phyloP scores from a whole-genome alignment of 2,797 vertebrate species.

The Tapirus indicus region DNA sequence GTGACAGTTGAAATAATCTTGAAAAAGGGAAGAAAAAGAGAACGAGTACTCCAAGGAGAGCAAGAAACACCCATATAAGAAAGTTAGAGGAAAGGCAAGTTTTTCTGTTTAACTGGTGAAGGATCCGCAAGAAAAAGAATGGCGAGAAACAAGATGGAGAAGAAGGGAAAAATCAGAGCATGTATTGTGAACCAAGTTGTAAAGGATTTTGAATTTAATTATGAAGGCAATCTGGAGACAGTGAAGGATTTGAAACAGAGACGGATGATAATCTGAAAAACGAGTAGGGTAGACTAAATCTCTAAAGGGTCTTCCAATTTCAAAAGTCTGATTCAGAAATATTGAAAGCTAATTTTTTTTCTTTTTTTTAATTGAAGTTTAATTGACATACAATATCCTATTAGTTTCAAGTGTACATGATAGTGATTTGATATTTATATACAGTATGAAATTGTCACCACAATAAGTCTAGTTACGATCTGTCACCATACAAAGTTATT shows the following conservation, averaged over 20 bases:
- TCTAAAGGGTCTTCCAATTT: slow-evolving; percentile 1
- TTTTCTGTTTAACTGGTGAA: neutral
- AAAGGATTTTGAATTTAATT: slow-evolving; percentile 20
- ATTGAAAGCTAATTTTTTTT: neutral
- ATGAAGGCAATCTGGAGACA: neutral
- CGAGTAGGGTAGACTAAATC: neutral
- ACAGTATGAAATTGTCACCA: too few species aligned
- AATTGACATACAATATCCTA: too few species aligned
- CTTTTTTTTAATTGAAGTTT: too few species aligned
- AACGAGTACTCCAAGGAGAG: neutral
- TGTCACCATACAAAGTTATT: too few species aligned
- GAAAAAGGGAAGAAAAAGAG: neutral
- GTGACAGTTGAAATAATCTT: neutral
- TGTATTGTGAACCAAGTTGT: neutral
- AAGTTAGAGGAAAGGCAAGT: neutral
- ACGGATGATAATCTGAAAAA: neutral
- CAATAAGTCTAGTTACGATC: too few species aligned
- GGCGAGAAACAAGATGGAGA: neutral
- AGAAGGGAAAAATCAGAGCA: neutral
- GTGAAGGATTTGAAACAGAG: neutral
- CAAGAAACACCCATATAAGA: neutral
- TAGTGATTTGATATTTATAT: too few species aligned
- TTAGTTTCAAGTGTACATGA: too few species aligned
- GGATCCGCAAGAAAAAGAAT: neutral
- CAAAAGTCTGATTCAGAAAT: slow-evolving; percentile 24